A percentile compares a stretch with the other conserved stretches of the same genome.
Conservation (phyloP, 1,140 invertebrate species). For the Lanistes nyassanus region DNA sequence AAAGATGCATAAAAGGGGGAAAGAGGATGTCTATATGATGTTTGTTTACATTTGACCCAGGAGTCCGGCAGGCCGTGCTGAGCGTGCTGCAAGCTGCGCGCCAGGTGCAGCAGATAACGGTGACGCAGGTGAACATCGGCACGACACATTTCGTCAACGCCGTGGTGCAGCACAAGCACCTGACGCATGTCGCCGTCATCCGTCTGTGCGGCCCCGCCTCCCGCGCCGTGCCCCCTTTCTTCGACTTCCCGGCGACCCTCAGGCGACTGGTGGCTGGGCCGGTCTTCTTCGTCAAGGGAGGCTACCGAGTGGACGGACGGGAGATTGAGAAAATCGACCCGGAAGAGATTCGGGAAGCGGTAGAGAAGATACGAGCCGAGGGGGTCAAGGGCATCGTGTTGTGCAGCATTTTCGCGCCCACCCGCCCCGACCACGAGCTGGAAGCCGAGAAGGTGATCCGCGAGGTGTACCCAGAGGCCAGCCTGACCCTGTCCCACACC, state of each 20-base stretch:
- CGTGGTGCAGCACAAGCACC: constrained; percentile 51
- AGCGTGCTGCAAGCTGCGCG: constrained; percentile 33
- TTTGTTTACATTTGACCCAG: too few relatives aligned
- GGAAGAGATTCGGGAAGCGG: constrained; percentile 40
- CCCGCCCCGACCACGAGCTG: constrained; percentile 48
- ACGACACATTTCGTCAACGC: constrained; percentile 65
- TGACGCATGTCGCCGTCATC: constrained; percentile 55
- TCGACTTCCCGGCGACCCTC: constrained; percentile 52
- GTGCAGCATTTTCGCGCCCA: constrained; percentile 55
- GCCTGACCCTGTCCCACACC: constrained; percentile 51
- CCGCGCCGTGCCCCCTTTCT: constrained; percentile 50
- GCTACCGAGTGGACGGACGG: constrained; percentile 55
- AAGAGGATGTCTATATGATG: too few relatives aligned
- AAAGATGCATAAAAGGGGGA: too few relatives aligned
- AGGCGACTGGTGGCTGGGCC: constrained; percentile 35
- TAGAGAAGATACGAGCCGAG: constrained; percentile 33
- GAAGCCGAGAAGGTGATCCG: constrained; percentile 36
- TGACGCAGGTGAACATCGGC: constrained; percentile 57
- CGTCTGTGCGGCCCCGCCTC: constrained; percentile 59
- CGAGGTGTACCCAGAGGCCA: constrained; percentile 44
- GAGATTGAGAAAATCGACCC: constrained; percentile 46
- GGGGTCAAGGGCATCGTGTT: constrained; percentile 51
- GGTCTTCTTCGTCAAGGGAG: constrained; percentile 51
- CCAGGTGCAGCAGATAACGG: constrained; percentile 30
- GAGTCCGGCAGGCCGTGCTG: constrained; percentile 47